phyloP scores from a whole-genome alignment of 2,113 vertebrate species.

The Junco hyemalis region DNA sequence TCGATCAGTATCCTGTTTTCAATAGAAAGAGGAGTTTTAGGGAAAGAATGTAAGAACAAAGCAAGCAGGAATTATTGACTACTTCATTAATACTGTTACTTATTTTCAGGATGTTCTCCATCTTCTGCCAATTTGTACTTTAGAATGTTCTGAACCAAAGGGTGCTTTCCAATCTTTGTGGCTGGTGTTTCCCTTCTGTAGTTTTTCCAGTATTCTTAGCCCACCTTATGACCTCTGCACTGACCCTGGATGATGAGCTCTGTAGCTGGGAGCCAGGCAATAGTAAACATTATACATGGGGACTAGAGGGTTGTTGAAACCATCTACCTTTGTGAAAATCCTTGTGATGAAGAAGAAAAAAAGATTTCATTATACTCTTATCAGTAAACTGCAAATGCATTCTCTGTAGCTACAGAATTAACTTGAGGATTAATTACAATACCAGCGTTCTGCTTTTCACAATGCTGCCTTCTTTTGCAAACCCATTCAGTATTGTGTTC shows the following conservation, averaged over 20 bases:
- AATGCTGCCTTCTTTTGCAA: neutral
- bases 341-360: neutral
- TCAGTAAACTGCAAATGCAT: neutral
- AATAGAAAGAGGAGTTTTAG: neutral
- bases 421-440: conserved; percentile 23
- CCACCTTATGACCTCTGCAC: neutral
- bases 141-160: neutral
- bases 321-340: neutral
- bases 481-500: neutral
- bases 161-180: neutral
- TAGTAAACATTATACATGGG: neutral
- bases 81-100: neutral
- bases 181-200: neutral
- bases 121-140: neutral
- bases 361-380: neutral
- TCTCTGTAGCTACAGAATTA: neutral
- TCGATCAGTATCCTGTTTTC: neutral
- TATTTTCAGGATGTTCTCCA: neutral
- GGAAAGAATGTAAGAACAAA: neutral
- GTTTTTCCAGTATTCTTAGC: neutral
- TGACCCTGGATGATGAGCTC: neutral
- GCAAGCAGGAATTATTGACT: neutral
- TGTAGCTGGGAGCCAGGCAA: neutral
- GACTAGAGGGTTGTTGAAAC: neutral
- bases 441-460: conserved; percentile 15